phyloP scores from a whole-genome alignment of 64 coral and sea anemone species.

The Actinia equina region DNA sequence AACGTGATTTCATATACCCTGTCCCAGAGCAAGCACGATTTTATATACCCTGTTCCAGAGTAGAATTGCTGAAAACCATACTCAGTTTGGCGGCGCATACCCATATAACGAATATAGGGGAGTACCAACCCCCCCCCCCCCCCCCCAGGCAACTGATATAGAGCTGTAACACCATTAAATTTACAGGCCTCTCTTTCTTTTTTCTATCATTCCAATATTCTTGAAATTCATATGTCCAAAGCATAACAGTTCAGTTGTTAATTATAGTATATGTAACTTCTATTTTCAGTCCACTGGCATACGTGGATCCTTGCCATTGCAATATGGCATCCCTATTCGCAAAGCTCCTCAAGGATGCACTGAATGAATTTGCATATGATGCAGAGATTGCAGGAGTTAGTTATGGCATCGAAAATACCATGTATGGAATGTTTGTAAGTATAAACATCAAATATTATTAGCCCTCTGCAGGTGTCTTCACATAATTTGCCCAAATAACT shows the following conservation, averaged over 20 bases:
- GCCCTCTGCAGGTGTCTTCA: no score
- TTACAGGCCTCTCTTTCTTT: background rate
- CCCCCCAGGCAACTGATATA: no score
- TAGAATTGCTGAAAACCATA: no score
- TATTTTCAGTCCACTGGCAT: constrained; percentile 69
- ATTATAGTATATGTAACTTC: background rate
- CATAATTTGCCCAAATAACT: no score
- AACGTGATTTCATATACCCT: no score
- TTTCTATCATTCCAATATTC: background rate
- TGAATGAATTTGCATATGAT: constrained; percentile 86
- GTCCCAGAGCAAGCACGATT: no score
- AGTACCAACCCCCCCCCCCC: no score
- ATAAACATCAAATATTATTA: background rate
- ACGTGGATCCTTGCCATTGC: constrained; percentile 79
- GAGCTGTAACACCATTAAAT: background rate
- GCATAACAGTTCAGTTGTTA: no score
- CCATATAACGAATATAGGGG: no score
- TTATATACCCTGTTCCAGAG: no score
- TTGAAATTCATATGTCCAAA: no score
- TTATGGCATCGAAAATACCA: constrained; percentile 74
- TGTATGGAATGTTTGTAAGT: constrained; percentile 99
- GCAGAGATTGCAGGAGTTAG: constrained; percentile 83
- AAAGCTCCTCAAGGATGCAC: constrained; percentile 68
- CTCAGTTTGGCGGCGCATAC: no score
- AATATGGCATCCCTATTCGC: constrained; percentile 84